Base-by-base conservation (phyloP, 2,797 vertebrate genomes). In the Tiaroga cobitis region DNA sequence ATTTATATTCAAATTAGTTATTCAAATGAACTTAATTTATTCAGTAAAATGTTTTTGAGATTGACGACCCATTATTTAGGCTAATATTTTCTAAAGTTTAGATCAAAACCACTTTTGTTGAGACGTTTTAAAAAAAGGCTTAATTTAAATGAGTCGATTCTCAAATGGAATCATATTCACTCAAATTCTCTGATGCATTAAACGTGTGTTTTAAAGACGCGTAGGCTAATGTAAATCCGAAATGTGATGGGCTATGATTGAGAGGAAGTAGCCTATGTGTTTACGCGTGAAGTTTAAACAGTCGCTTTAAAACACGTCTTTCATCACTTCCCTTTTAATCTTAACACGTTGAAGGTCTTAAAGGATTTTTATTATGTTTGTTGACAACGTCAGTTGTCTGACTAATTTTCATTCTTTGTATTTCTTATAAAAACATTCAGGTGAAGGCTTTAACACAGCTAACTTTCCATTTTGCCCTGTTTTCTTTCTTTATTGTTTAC, bases 231-330 rank as follows among this genome's bases (percentile, higher is more conserved):
- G 24, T 56, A 34, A 41, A 56, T n/a, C 72, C 43, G 39, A 63
- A 70, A 68, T 51, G 32, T 68, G 16, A 4, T n/a, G 4, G 21
- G 78, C 73, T 65, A 46, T 67, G 85, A 82, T 90, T 81, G 69
- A 86, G 70, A 83, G 82, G 89, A 90, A 82, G 74, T 16, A 75
- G 46, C n/a, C 43, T 46, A 24, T 88, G 76, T 91, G 82, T 92
- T 89, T 87, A 86, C 72, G 87, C 80, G 49, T 91, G 84, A 85
- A 86, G 76, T 85, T 86, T 46, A 92, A 90, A 92, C 91, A 88
- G 91, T 90, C 87, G 86, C 49, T 88, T 91, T 91, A 85, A 85
- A 89, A 91, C 83, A 90, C 79, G 90, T 75, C 68, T 78, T 73
- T 86, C 88, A 78, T 74, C 82, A 79, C 85, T 89, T 90, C 85